These are phyloP conservation scores for Equus quagga DNA, from an alignment of 2,113 vertebrate genomes.

Conservation along the genomic window DNA sequence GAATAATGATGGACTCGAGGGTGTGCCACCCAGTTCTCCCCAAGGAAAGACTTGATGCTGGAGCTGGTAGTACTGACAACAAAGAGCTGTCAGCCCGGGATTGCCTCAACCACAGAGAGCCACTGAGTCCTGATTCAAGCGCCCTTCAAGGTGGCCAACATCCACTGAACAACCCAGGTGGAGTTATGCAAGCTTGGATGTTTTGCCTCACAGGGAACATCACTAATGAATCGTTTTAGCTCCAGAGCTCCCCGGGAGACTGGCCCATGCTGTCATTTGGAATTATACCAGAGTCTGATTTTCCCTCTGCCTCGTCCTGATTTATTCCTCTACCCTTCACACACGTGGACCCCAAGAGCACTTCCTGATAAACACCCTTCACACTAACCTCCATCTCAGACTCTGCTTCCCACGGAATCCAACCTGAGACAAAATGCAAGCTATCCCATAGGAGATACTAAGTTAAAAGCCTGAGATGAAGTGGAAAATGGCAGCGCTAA, in stretches of 20 bases:
- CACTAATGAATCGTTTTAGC: rapidly evolving
- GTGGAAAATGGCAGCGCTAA: background rate
- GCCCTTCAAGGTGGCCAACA: background rate
- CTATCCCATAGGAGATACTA: background rate
- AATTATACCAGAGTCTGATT: background rate
- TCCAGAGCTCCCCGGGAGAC: background rate
- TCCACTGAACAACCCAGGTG: background rate
- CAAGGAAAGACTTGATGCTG: background rate
- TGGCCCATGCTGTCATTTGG: background rate
- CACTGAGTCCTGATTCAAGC: no score
- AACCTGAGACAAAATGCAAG: background rate
- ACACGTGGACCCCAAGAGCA: background rate
- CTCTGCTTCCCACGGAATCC: background rate
- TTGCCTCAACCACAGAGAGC: background rate
- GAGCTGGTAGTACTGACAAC: background rate
- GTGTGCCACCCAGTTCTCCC: no score
- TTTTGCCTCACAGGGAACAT: background rate
- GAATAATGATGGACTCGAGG: background rate
- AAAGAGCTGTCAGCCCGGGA: background rate
- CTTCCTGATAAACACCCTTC: background rate
- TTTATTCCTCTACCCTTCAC: background rate
- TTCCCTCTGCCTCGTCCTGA: background rate
- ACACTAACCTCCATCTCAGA: background rate
- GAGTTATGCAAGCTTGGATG: background rate
- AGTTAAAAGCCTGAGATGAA: background rate